These are phyloP conservation scores for Oligia strigilis DNA, from an alignment of 2,888 invertebrate genomes.

Conservation along the genomic window DNA sequence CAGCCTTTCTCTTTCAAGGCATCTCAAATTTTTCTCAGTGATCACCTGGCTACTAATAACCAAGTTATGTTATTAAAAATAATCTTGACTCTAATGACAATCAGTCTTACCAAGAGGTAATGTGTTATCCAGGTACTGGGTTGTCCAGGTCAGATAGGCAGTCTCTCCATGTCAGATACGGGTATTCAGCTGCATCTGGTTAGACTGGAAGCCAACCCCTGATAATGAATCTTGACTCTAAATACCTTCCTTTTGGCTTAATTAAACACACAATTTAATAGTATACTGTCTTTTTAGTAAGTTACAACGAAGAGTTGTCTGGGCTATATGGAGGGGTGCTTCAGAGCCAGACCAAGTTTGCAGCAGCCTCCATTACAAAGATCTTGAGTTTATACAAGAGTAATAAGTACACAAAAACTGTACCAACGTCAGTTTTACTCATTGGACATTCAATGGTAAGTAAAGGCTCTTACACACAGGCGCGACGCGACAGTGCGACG, in stretches of 20 bases:
- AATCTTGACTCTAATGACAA: background rate
- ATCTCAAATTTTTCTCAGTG: background rate
- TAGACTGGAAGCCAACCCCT: too few species aligned
- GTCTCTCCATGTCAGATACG: too few species aligned
- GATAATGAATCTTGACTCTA: background rate
- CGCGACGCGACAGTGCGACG: too few species aligned
- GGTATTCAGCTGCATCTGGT: background rate
- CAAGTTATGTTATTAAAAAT: background rate
- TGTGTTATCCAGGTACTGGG: too few species aligned
- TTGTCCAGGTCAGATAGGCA: too few species aligned
- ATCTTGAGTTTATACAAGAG: constrained; percentile 94
- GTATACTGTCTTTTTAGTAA: constrained; percentile 85
- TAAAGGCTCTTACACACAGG: too few species aligned
- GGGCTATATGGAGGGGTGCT: constrained; percentile 96
- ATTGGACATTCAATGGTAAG: constrained; percentile 98
- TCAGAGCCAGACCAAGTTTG: constrained; percentile 94
- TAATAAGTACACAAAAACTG: constrained; percentile 83
- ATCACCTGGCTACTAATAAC: background rate
- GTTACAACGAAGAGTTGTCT: constrained; percentile 97
- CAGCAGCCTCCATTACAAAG: constrained; percentile 92
- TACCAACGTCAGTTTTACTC: constrained; percentile 92
- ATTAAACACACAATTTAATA: background rate
- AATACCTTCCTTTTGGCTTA: background rate
- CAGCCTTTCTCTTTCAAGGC: background rate
- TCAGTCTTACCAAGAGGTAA: too few species aligned